These are phyloP conservation scores for Cheiracanthium punctorium DNA, from an alignment of 2,888 invertebrate genomes.

Conservation along the genomic window DNA sequence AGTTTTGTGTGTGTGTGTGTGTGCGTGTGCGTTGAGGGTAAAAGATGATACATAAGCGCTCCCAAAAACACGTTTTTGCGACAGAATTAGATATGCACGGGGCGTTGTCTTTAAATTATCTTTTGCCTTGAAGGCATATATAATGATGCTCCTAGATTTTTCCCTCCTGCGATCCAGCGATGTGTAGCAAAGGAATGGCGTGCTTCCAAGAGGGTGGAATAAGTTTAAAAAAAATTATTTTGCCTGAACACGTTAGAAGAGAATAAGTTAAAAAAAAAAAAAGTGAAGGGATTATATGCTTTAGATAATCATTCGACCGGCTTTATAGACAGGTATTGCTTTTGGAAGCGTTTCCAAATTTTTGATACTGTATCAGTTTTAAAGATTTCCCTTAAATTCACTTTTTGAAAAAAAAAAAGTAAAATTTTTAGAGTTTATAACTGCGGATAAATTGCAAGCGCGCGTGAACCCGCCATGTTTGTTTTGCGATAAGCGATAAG, in stretches of 20 bases:
- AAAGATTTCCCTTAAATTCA: not conserved
- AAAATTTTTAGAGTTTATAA: not conserved
- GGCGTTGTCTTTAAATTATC: constrained; percentile 17
- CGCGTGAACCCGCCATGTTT: not conserved
- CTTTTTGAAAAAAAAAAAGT: not conserved
- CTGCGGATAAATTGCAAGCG: not conserved
- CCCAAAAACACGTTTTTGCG: constrained; percentile 22
- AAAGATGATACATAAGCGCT: not conserved
- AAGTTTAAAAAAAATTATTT: not conserved
- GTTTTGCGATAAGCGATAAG: too few species aligned
- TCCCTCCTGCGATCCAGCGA: not conserved
- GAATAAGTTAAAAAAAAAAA: not conserved
- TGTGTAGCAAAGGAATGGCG: not conserved
- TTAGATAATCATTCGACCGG: not conserved
- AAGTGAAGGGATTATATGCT: constrained; percentile 6
- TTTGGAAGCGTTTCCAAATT: not conserved
- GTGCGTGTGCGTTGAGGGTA: too few species aligned
- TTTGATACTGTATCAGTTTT: not conserved
- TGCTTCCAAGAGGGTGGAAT: constrained; percentile 3
- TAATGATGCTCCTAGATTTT: not conserved
- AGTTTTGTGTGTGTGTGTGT: too few species aligned
- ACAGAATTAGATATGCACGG: constrained; percentile 21
- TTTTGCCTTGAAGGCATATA: not conserved
- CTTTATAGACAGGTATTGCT: not conserved
- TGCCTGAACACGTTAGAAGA: too few species aligned